Evolutionary conservation across 2,797 vertebrate species (phyloP).

Genomic region (Calcarius lapponicus): DNA sequence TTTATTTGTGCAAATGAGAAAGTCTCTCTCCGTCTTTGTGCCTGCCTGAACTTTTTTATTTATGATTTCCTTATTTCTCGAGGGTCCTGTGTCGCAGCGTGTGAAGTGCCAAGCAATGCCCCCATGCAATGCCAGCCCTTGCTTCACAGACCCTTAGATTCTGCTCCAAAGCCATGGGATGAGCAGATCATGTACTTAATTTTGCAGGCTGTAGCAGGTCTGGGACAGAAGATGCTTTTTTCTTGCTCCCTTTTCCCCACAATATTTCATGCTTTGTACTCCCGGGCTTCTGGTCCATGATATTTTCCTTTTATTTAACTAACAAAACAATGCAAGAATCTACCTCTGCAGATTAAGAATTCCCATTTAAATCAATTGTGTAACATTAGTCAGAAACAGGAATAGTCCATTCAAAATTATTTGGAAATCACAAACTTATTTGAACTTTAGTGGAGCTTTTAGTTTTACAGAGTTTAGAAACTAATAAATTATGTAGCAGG

Average conservation of each 20-base stretch:
- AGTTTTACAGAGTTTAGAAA: conserved; percentile 74
- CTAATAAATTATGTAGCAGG: conserved; percentile 65
- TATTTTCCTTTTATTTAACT: background rate
- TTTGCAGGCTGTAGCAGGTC: background rate
- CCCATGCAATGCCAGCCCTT: background rate
- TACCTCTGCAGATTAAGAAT: background rate
- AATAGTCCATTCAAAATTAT: conserved; percentile 40
- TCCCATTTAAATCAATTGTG: background rate
- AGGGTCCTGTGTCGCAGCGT: rapidly evolving
- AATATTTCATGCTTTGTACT: background rate
- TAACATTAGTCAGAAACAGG: background rate
- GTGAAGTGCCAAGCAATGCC: background rate
- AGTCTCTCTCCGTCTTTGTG: background rate
- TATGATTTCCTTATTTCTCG: background rate
- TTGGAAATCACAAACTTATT: conserved; percentile 55
- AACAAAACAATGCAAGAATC: background rate
- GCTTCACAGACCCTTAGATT: background rate
- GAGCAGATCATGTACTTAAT: background rate
- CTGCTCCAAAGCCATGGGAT: background rate
- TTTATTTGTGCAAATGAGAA: background rate
- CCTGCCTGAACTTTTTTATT: background rate
- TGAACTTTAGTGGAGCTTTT: conserved; percentile 67
- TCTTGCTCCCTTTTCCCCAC: rapidly evolving
- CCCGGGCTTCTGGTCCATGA: background rate
- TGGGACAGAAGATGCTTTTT: background rate